phyloP scores from a whole-genome alignment of 2,888 invertebrate species.

The Caenorhabditis doughertyi region DNA sequence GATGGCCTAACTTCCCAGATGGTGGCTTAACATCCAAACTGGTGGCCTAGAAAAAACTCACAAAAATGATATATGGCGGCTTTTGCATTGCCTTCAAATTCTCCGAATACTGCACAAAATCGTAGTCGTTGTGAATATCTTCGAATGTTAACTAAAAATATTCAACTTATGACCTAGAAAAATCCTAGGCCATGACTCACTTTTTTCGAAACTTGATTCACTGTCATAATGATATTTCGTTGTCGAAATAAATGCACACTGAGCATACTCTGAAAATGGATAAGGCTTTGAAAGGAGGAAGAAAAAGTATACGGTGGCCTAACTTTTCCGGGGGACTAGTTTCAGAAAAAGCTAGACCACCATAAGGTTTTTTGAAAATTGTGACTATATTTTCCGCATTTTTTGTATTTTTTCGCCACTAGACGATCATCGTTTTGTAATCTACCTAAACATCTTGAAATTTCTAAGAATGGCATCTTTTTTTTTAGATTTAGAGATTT shows the following conservation, averaged over 20 bases:
- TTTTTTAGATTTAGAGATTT: too few species aligned
- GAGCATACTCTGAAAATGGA: slow-evolving; percentile 36
- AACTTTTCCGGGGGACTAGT: too few species aligned
- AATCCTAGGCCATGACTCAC: slow-evolving; percentile 35
- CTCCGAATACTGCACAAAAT: slow-evolving; percentile 57
- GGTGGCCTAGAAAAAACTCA: slow-evolving; percentile 21
- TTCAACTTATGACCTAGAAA: background rate
- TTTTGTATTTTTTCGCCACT: too few species aligned
- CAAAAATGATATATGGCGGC: slow-evolving; percentile 69
- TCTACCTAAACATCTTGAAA: too few species aligned
- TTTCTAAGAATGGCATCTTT: too few species aligned
- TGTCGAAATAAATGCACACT: slow-evolving; percentile 51
- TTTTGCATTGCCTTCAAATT: slow-evolving; percentile 55
- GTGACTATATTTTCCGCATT: too few species aligned
- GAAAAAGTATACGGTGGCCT: too few species aligned
- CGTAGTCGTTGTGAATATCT: slow-evolving; percentile 50
- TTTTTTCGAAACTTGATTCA: slow-evolving; percentile 56
- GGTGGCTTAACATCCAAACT: background rate
- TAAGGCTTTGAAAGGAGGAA: too few species aligned
- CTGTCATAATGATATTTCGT: slow-evolving; percentile 60
- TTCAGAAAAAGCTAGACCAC: background rate
- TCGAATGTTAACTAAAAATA: slow-evolving; percentile 61
- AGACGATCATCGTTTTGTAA: too few species aligned
- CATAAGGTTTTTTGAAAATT: too few species aligned
- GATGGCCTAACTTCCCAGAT: background rate